Percentiles rank a stretch among this genome's conserved stretches.
phyloP scores from a whole-genome alignment of 2,113 vertebrate species.

The Forbesichthys agassizii region DNA sequence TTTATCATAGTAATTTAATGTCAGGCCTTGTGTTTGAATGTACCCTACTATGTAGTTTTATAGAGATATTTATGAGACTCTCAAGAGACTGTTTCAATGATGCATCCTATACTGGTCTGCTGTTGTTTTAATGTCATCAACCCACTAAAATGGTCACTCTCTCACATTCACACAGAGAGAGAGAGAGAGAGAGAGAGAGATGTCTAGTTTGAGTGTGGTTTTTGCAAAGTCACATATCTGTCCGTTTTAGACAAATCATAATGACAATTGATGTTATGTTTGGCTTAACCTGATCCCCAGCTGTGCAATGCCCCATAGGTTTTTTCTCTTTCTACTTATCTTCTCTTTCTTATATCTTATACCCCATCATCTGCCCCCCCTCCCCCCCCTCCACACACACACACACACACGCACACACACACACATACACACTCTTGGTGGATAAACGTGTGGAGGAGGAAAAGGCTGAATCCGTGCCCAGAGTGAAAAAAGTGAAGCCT shows the following conservation, averaged over 20 bases:
- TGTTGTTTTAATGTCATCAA: too few species aligned
- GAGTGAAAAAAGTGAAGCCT: constrained; percentile 29
- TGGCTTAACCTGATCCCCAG: constrained; percentile 37
- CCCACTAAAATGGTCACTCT: neutral
- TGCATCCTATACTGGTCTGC: too few species aligned
- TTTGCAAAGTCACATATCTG: constrained; percentile 21
- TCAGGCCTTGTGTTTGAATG: too few species aligned
- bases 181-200: neutral
- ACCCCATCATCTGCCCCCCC: neutral
- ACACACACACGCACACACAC: neutral
- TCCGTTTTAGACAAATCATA: constrained; percentile 41
- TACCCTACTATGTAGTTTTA: neutral
- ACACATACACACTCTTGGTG: constrained; percentile 6
- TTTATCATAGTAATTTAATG: too few species aligned
- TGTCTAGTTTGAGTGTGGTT: constrained; percentile 16
- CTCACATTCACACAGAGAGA: constrained; percentile 1
- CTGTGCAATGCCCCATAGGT: constrained; percentile 14
- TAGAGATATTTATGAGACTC: too few species aligned
- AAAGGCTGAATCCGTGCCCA: constrained; percentile 22
- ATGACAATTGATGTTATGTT: constrained; percentile 51
- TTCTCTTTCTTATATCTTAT: neutral
- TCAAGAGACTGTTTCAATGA: too few species aligned
- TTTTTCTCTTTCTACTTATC: constrained; percentile 3
- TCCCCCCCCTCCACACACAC: neutral
- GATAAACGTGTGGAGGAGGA: constrained; percentile 35